Evolutionary conservation across 2,113 vertebrate species (phyloP).

Genomic region (Vimba vimba): DNA sequence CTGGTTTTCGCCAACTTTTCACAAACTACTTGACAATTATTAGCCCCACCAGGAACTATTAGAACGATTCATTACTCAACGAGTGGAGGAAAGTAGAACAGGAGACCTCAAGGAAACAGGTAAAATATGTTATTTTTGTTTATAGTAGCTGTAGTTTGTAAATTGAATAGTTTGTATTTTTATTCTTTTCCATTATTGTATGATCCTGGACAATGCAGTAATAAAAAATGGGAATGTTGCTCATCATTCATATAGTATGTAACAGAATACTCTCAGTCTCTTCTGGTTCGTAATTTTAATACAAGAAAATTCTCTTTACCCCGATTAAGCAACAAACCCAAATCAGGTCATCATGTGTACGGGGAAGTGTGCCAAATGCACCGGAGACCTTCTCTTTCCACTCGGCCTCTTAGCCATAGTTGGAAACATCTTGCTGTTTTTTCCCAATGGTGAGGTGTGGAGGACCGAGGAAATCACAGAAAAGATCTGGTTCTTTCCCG

Average conservation of each 20-base stretch:
- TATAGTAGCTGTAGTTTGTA: neutral
- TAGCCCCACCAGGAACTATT: neutral
- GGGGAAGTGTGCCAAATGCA: neutral
- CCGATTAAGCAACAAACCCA: neutral
- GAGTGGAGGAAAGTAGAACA: neutral
- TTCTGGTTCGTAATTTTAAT: neutral
- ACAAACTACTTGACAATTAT: neutral
- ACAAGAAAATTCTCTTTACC: neutral
- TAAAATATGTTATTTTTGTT: neutral
- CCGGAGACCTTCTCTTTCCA: slow-evolving; percentile 60
- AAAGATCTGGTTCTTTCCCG: slow-evolving; percentile 73
- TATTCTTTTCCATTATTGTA: neutral
- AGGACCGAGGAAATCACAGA: slow-evolving; percentile 69
- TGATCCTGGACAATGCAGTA: neutral
- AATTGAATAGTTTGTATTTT: neutral
- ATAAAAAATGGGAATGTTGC: neutral
- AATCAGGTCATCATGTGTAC: slow-evolving; percentile 22
- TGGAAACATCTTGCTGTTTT: slow-evolving; percentile 73
- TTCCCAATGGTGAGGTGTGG: slow-evolving; percentile 70
- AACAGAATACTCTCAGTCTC: too few relatives aligned
- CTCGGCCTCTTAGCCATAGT: slow-evolving; percentile 66
- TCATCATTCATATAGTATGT: neutral
- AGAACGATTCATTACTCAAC: neutral
- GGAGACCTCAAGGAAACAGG: neutral
- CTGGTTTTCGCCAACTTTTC: neutral